Evolutionary conservation across 2,888 invertebrate species (phyloP), one percentile per base, ranked within the genome.

Genomic region (Coenonympha arcania): DNA sequence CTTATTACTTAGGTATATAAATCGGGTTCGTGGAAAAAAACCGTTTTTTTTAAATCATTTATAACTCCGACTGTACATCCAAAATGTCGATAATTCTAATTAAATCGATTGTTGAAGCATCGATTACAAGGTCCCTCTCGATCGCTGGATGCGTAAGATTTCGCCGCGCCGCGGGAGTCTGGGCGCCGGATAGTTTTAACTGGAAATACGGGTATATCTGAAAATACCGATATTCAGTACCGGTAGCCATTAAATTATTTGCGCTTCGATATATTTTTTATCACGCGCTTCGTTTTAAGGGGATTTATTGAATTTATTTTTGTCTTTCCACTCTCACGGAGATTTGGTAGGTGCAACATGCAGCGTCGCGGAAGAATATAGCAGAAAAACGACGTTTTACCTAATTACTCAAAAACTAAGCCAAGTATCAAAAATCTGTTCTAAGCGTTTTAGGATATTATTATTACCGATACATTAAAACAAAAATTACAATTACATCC

Each of bases 61-160:
- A n/a, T 55, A 30, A 6, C 8, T 33, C 0, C 52, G 57, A 60
- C 40, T 56, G 71, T 79, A 74, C 74, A 50, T 55, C 49, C 60
- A 73, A 77, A 76, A 76, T 72, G 68, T 73, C 76, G 72, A 80
- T 79, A 78, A 76, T 79, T 80, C 79, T 77, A 82, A 83, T 79
- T 79, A 81, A 79, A 81, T 72, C 79, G 81, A 79, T 79, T 79
- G 79, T 79, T 75, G 78, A 79, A 76, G 73, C 79, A 79, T 79
- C 79, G 78, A 79, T 80, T 81, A 76, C 79, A 73, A 61, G 63
- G 63, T 55, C 62, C 64, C 63, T 64, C 63, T 66, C 71, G 76
- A 70, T 68, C 63, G 64, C 63, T 66, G 71, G 76, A 70, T 68
- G 62, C 68, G 69, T 68, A 69, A 68, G 72, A 69, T 72, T 76